Evolutionary conservation across 2,113 vertebrate genomes (phyloP).

Genomic region (Halichoerus grypus): DNA sequence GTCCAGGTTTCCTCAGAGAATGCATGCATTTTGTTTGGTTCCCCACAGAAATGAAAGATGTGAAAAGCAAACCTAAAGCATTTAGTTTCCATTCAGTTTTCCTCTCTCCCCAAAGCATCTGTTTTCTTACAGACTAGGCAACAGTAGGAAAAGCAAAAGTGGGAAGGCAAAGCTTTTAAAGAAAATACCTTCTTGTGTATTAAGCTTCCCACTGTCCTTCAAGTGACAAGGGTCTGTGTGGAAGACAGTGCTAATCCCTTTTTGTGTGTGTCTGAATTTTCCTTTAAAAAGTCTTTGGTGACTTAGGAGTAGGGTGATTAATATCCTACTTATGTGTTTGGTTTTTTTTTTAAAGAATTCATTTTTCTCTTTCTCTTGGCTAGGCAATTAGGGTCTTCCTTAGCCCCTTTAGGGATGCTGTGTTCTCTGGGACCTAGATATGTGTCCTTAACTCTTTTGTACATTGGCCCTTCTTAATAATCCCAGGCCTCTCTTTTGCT

Average conservation of each 20-base stretch:
- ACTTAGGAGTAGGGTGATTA: background rate
- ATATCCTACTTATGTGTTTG: background rate
- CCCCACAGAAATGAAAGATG: background rate
- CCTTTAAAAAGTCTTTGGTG: background rate
- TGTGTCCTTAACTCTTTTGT: background rate
- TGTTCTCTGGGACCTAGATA: background rate
- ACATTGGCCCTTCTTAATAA: background rate
- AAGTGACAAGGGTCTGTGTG: background rate
- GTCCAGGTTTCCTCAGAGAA: background rate
- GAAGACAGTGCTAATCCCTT: background rate
- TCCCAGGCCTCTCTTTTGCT: background rate
- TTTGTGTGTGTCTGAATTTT: background rate
- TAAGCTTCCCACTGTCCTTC: background rate
- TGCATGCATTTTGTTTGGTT: background rate
- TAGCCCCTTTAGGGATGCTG: background rate
- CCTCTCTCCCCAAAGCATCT: background rate
- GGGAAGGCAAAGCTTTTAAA: background rate
- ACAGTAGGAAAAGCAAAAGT: conserved; percentile 28
- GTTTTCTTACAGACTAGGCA: background rate
- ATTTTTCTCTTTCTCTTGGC: background rate
- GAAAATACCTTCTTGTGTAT: background rate
- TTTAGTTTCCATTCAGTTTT: background rate
- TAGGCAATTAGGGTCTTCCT: background rate
- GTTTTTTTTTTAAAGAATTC: background rate
- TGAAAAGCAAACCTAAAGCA: background rate